Evolutionary conservation across 2,888 invertebrate species (phyloP).

Genomic region (Epinotia demarniana): DNA sequence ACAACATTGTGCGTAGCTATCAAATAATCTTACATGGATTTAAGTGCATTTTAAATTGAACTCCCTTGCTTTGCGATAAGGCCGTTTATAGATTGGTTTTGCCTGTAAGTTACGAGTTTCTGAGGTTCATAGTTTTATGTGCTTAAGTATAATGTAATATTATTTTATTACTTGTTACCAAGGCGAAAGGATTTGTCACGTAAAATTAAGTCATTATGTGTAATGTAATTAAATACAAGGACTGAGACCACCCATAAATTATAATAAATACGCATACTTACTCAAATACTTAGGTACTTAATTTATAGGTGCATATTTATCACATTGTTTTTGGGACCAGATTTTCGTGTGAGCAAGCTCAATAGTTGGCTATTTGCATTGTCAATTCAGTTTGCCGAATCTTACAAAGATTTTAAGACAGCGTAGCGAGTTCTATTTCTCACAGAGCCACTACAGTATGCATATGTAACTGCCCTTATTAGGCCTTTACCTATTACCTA

Average conservation of each 20-base stretch:
- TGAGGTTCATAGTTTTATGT: not conserved
- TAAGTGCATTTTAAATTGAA: not conserved
- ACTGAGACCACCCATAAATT: not conserved
- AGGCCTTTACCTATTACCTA: too few relatives aligned
- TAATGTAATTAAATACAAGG: constrained; percentile 19
- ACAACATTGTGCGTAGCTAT: not conserved
- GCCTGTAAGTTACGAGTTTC: not conserved
- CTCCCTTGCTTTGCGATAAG: not conserved
- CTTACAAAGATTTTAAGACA: too few relatives aligned
- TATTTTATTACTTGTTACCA: constrained; percentile 12
- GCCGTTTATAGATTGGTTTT: not conserved
- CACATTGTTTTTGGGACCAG: not conserved
- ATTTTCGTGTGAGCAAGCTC: too few relatives aligned
- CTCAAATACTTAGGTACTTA: not conserved
- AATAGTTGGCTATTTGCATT: too few relatives aligned
- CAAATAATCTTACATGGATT: not conserved
- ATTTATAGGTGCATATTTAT: not conserved
- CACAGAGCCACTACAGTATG: too few relatives aligned
- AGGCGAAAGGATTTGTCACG: constrained; percentile 18
- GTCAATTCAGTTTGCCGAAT: too few relatives aligned
- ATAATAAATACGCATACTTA: not conserved
- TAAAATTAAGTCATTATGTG: constrained; percentile 9
- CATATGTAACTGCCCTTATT: too few relatives aligned
- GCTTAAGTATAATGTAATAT: constrained; percentile 2
- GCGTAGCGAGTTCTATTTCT: too few relatives aligned